phyloP scores from a whole-genome alignment of 1,140 invertebrate species.

The Drosophila sp. region DNA sequence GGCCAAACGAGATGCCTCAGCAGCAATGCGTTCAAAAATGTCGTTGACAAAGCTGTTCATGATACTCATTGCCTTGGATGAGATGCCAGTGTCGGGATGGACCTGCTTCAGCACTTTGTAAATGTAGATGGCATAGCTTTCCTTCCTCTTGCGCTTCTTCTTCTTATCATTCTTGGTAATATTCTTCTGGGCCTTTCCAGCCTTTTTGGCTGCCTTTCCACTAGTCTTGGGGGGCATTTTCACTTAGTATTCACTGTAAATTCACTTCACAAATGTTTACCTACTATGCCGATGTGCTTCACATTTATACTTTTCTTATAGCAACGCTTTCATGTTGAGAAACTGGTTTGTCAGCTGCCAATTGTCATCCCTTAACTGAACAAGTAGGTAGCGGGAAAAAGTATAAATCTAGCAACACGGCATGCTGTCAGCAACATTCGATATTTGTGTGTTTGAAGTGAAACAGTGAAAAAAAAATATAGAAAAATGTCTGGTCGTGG shows the following conservation, averaged over 20 bases:
- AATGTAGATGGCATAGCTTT: slow-evolving; percentile 88
- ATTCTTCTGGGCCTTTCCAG: slow-evolving; percentile 87
- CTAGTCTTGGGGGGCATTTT: slow-evolving; percentile 85
- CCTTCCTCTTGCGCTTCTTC: slow-evolving; percentile 87
- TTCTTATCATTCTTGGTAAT: slow-evolving; percentile 86
- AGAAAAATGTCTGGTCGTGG: slow-evolving; percentile 86
- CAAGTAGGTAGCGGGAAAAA: slow-evolving; percentile 10
- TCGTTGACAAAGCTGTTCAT: slow-evolving; percentile 89
- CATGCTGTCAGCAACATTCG: not conserved
- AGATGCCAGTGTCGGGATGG: slow-evolving; percentile 89
- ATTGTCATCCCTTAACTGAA: slow-evolving; percentile 8
- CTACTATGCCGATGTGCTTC: not conserved
- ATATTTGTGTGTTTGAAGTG: slow-evolving; percentile 1
- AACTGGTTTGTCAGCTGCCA: not conserved
- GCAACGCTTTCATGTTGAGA: slow-evolving; percentile 9
- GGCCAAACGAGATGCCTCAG: slow-evolving; percentile 88
- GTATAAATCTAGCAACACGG: not conserved
- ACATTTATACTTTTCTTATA: slow-evolving; percentile 6
- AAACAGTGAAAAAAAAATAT: slow-evolving; percentile 20
- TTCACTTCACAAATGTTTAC: slow-evolving; percentile 1
- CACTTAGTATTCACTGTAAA: slow-evolving; percentile 1
- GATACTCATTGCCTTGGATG: slow-evolving; percentile 87
- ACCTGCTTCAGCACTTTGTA: slow-evolving; percentile 90
- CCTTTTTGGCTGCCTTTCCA: slow-evolving; percentile 86
- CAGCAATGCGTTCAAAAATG: slow-evolving; percentile 89